Evolutionary conservation across 2,888 invertebrate species (phyloP).

Genomic region (Aphelenchoides bicaudatus): DNA sequence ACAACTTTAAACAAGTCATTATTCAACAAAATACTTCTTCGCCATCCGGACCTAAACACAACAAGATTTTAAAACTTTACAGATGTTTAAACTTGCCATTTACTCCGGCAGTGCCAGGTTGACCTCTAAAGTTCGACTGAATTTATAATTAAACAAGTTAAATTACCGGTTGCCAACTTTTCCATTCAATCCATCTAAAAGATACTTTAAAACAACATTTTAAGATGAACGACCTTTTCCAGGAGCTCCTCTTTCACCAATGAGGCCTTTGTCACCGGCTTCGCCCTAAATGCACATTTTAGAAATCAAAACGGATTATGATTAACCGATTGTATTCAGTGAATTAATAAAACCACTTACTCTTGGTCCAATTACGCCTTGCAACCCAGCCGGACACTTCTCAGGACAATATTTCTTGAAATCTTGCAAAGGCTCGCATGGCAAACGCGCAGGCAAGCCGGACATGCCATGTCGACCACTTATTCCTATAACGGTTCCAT

Average conservation of each 20-base stretch:
- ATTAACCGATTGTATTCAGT: background rate
- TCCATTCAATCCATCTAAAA: too few species aligned
- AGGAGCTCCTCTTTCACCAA: background rate
- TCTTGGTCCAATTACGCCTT: slow-evolving; percentile 44
- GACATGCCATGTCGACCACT: slow-evolving; percentile 25
- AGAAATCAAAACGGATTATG: background rate
- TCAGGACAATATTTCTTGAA: slow-evolving; percentile 49
- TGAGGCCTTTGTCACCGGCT: slow-evolving; percentile 10
- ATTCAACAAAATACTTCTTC: too few species aligned
- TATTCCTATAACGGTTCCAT: background rate
- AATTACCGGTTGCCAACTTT: too few species aligned
- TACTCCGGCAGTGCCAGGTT: too few species aligned
- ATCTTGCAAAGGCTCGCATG: slow-evolving; percentile 51
- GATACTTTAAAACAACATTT: too few species aligned
- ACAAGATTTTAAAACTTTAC: too few species aligned
- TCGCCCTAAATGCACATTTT: slow-evolving; percentile 8
- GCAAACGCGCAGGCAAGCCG: slow-evolving; percentile 53
- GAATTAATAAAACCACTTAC: background rate
- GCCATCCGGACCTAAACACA: too few species aligned
- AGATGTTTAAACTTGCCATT: too few species aligned
- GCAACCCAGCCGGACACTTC: slow-evolving; percentile 51
- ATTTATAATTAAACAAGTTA: too few species aligned
- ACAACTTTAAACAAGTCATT: slow-evolving; percentile 22
- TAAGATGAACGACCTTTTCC: too few species aligned
- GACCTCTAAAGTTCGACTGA: too few species aligned